These are phyloP conservation scores for Cherax destructor DNA, from an alignment of 1,140 invertebrate species.

Conservation along the genomic window DNA sequence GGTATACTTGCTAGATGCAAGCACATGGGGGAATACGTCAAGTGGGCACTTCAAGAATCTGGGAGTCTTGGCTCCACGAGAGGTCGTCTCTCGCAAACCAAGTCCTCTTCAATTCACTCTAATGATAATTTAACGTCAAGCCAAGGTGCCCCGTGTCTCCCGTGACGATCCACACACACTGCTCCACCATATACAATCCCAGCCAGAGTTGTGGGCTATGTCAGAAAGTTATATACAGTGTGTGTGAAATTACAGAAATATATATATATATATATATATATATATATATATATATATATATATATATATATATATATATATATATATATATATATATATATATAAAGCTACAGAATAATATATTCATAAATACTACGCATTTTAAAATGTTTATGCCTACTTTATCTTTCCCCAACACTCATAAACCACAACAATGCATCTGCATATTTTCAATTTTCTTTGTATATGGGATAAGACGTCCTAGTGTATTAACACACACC, in stretches of 20 bases:
- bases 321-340: conserved; percentile 3
- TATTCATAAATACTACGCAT: too few species aligned
- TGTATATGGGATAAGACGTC: too few species aligned
- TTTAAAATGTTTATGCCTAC: too few species aligned
- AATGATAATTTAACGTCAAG: background rate
- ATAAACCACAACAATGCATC: too few species aligned
- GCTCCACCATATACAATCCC: too few species aligned
- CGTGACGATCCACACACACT: too few species aligned
- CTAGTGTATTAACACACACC: too few species aligned
- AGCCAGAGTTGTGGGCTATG: too few species aligned
- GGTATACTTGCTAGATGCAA: too few species aligned
- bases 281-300: conserved; percentile 11
- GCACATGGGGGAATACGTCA: background rate
- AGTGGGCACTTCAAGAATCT: background rate
- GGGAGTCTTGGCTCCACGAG: background rate
- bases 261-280: conserved; percentile 6
- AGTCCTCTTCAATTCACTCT: background rate
- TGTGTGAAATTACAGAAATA: background rate
- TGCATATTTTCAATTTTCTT: too few species aligned
- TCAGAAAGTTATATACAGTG: background rate
- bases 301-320: conserved; percentile 12
- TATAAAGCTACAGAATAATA: too few species aligned
- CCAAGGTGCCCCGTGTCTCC: background rate
- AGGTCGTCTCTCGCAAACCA: background rate
- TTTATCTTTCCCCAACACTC: too few species aligned